Percentiles rank a stretch among this genome's conserved stretches.
Conservation (phyloP, 2,113 vertebrate genomes). For the Mastomys natalensis region DNA sequence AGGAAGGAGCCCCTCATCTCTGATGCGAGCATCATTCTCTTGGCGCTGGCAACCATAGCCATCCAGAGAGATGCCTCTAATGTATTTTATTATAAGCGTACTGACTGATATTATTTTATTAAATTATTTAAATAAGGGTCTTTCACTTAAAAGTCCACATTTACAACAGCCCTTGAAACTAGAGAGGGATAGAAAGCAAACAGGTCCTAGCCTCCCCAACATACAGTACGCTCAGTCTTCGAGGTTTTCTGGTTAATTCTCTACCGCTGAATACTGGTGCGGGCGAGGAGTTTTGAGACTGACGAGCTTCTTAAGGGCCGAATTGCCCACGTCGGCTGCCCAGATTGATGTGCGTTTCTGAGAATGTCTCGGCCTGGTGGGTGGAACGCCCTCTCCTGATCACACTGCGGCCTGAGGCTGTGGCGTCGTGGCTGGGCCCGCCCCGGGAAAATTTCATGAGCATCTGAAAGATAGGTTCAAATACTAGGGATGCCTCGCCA, state of each 20-base stretch:
- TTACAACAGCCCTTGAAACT: background rate
- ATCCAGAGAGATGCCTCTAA: background rate
- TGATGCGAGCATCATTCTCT: background rate
- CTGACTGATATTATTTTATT: background rate
- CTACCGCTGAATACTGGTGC: background rate
- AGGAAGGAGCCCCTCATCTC: background rate
- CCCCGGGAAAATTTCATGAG: background rate
- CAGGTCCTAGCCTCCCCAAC: background rate
- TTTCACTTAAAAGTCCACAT: background rate
- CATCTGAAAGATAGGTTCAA: background rate
- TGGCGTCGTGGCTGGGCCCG: background rate
- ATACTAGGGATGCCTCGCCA: background rate
- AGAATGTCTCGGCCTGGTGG: background rate
- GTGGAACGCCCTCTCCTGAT: background rate
- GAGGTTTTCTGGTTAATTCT: constrained; percentile 56
- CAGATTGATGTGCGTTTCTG: background rate
- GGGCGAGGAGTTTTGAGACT: background rate
- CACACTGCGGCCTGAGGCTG: background rate
- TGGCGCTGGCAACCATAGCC: background rate
- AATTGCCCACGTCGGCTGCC: background rate
- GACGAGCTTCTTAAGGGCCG: background rate
- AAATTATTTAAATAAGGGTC: background rate
- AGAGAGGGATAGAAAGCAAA: background rate
- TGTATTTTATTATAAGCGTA: background rate
- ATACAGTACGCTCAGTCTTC: background rate